Conservation (phyloP, 2,113 vertebrate genomes). For the Saguinus imperator region DNA sequence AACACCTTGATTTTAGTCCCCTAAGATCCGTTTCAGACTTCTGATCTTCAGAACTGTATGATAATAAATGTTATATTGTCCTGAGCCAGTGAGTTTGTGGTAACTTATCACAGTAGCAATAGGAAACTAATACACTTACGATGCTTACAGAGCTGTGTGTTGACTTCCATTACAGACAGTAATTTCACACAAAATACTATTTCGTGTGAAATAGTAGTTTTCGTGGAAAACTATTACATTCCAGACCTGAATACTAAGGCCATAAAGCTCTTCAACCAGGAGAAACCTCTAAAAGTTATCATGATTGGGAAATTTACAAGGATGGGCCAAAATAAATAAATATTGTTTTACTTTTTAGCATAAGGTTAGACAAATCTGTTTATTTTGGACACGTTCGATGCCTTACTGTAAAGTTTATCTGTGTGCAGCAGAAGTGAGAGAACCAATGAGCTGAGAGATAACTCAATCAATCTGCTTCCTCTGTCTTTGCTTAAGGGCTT, state of each 20-base stretch:
- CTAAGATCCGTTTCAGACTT: background rate
- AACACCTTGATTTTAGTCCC: background rate
- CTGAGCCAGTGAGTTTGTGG: background rate
- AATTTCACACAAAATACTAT: background rate
- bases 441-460: conserved; percentile 83
- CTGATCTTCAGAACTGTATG: background rate
- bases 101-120: background rate
- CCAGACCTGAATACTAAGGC: background rate
- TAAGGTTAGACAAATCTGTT: conserved; percentile 48
- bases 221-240: conserved; percentile 8
- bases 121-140: background rate
- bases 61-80: background rate
- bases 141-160: background rate
- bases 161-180: background rate
- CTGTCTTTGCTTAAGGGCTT: conserved; percentile 73
- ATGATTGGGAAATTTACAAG: conserved; percentile 1
- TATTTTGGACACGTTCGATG: conserved; percentile 43
- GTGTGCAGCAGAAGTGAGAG: conserved; percentile 75
- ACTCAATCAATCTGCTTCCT: conserved; percentile 82
- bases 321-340: background rate
- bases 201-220: background rate
- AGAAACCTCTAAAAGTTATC: background rate
- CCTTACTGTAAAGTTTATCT: conserved; percentile 78
- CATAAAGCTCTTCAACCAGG: background rate
- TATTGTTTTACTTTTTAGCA: conserved; percentile 3